These are phyloP conservation scores for Drosophila nasuta DNA, from an alignment of 1,140 invertebrate species.

Conservation along the genomic window DNA sequence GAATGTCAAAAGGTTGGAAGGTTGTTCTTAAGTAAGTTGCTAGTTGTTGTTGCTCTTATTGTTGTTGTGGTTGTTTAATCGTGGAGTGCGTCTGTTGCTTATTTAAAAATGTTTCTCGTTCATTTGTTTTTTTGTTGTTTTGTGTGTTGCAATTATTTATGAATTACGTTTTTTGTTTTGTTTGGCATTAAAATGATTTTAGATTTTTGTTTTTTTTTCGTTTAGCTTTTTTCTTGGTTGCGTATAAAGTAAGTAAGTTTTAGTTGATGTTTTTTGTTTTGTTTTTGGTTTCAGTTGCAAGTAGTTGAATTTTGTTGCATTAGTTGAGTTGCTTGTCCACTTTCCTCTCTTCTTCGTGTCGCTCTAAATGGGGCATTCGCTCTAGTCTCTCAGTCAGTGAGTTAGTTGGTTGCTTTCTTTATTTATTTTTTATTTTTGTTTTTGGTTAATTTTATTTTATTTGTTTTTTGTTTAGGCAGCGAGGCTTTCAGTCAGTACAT, in stretches of 20 bases:
- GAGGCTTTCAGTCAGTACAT: conserved; percentile 81
- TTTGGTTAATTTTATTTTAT: too few relatives aligned
- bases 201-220: background rate
- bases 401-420: conserved; percentile 67
- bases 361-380: conserved; percentile 39
- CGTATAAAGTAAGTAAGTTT: conserved; percentile 72
- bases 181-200: conserved; percentile 39
- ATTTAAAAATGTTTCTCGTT: conserved; percentile 35
- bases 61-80: conserved; percentile 41
- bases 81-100: conserved; percentile 38
- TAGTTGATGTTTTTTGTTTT: conserved; percentile 46
- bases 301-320: conserved; percentile 48
- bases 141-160: background rate
- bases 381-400: conserved; percentile 74
- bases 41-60: conserved; percentile 39
- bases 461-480: conserved; percentile 60
- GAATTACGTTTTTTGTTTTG: conserved; percentile 30
- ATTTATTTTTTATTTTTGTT: background rate
- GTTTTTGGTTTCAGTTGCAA: conserved; percentile 36
- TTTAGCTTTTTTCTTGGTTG: conserved; percentile 20
- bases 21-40: conserved; percentile 34
- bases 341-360: conserved; percentile 11
- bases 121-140: conserved; percentile 12
- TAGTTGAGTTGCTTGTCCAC: conserved; percentile 50
- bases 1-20: conserved; percentile 53